phyloP scores from a whole-genome alignment of 2,797 vertebrate species.

The Echiichthys vipera region DNA sequence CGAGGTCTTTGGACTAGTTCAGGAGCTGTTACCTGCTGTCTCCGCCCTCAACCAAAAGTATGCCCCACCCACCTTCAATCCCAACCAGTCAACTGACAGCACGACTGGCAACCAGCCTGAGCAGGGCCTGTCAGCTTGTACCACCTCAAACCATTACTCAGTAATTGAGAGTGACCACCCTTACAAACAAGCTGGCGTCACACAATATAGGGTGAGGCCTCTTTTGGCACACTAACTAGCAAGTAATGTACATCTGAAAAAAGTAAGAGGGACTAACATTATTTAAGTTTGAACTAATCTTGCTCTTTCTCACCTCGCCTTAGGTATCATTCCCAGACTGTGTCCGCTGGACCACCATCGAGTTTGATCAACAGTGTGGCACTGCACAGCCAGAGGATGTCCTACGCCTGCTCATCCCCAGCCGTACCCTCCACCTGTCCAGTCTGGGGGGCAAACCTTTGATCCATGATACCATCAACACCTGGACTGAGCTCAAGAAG shows the following conservation, averaged over 20 bases:
- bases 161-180: conserved; percentile 98
- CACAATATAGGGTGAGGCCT: conserved; percentile 92
- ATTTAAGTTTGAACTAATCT: neutral
- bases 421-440: conserved; percentile 90
- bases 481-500: conserved; percentile 97
- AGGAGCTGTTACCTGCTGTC: conserved; percentile 95
- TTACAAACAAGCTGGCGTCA: conserved; percentile 95
- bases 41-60: conserved; percentile 99
- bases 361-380: conserved; percentile 97
- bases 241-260: neutral
- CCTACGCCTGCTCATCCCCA: conserved; percentile 94
- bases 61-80: conserved; percentile 97
- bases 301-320: conserved; percentile 3
- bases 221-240: neutral
- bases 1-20: conserved; percentile 97
- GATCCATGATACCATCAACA: conserved; percentile 95
- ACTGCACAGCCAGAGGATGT: conserved; percentile 98
- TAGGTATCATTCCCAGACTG: conserved; percentile 98
- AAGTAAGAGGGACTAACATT: neutral
- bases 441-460: conserved; percentile 90
- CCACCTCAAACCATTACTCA: conserved; percentile 96
- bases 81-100: conserved; percentile 99
- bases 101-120: conserved; percentile 98
- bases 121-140: conserved; percentile 96
- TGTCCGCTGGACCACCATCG: conserved; percentile 96